These are phyloP conservation scores for Anguilla pacifica DNA, from an alignment of 2,797 vertebrate genomes.

Conservation along the genomic window DNA sequence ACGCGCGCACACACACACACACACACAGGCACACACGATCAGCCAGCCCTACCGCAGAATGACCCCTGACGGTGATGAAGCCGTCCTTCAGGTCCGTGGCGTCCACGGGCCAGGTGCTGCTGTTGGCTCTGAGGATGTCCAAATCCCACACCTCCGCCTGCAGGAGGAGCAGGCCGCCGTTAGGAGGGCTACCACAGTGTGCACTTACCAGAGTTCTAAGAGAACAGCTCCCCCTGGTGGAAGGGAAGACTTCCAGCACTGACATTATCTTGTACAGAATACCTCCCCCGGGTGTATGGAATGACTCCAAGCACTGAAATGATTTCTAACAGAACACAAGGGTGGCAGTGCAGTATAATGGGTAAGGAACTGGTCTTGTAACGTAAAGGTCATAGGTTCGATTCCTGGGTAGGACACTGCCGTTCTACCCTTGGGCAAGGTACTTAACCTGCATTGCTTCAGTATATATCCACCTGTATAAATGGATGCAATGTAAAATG, in stretches of 20 bases:
- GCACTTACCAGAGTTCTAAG: neutral
- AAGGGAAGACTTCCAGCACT: neutral
- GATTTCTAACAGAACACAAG: neutral
- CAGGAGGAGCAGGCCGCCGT: slow-evolving; percentile 15
- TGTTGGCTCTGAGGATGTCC: slow-evolving; percentile 83
- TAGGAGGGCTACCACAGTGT: neutral
- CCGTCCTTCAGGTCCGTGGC: slow-evolving; percentile 88
- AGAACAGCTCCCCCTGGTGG: neutral
- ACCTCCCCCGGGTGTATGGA: neutral
- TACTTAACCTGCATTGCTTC: too few relatives aligned
- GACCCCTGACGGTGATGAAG: slow-evolving; percentile 90
- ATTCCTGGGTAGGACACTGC: too few relatives aligned
- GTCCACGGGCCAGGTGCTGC: slow-evolving; percentile 86
- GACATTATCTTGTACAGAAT: neutral
- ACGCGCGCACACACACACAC: neutral
- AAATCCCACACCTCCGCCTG: slow-evolving; percentile 98
- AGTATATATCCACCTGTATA: too few relatives aligned
- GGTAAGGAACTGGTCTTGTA: too few relatives aligned
- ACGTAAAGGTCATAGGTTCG: too few relatives aligned
- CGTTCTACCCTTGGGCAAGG: too few relatives aligned
- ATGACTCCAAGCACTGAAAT: too few relatives aligned
- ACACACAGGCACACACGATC: neutral
- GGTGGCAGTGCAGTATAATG: too few relatives aligned
- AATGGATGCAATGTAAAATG: too few relatives aligned
- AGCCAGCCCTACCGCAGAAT: slow-evolving; percentile 78